Evolutionary conservation across 2,888 invertebrate species (phyloP).

Genomic region (Lepidocyrtinus sp.): DNA sequence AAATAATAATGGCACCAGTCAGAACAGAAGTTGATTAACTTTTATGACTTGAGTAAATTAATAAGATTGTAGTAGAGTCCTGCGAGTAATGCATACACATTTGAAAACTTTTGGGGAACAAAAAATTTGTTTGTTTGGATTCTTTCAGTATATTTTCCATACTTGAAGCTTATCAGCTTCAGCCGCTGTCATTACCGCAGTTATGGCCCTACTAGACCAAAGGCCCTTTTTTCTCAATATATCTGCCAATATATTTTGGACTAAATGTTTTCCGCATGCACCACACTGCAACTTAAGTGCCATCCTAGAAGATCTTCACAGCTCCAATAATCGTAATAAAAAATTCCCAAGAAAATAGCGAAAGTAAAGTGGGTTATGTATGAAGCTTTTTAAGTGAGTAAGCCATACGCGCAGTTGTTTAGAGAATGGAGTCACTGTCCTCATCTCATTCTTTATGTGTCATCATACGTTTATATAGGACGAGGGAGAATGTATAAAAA

Average conservation of each 20-base stretch:
- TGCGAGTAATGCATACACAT: not conserved
- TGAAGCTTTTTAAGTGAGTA: not conserved
- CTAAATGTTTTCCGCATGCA: not conserved
- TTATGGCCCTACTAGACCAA: no score
- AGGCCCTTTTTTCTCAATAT: not conserved
- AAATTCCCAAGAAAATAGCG: not conserved
- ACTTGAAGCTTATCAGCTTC: no score
- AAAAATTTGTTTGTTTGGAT: no score
- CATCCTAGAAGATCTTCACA: slow-evolving; percentile 6
- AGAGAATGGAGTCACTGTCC: slow-evolving; percentile 36
- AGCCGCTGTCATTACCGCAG: no score
- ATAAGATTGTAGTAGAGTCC: not conserved
- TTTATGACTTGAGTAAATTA: not conserved
- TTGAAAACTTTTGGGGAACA: no score
- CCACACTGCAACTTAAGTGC: slow-evolving; percentile 40
- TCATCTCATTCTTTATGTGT: slow-evolving; percentile 16
- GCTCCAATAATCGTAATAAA: not conserved
- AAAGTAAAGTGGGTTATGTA: slow-evolving; percentile 3
- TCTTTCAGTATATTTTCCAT: no score
- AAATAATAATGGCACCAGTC: not conserved
- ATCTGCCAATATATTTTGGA: not conserved
- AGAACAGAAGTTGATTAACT: not conserved
- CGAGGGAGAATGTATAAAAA: not conserved
- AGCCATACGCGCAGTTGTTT: no score
- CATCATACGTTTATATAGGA: not conserved